Base-by-base conservation (phyloP, 2,888 invertebrate species). In the Drosophila infuscata region DNA sequence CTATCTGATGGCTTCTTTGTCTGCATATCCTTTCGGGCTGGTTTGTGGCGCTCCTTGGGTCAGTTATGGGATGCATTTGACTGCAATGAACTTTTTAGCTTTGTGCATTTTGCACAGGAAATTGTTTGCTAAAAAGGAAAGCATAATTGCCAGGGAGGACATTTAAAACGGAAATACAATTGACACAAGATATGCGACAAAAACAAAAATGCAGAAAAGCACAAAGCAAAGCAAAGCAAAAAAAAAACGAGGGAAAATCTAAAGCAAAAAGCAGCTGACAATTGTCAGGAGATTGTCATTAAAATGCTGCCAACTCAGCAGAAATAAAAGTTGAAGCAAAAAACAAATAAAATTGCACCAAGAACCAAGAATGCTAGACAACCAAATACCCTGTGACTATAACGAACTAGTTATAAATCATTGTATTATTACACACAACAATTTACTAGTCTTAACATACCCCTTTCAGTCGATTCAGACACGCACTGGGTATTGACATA, bases 81-180 rank as follows among this genome's bases (percentile, higher is more conserved):
- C 74, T 82, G 82, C 76, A 88, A 68, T 76, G 72, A 76, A 72
- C 88, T 81, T 76, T 83, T 72, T 51, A 66, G 68, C 63, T 51
- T 60, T 74, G 63, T 51, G 29, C 33, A 35, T 41, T 41, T 57
- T 20, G 58, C 57, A 51, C 38, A 80, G 80, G 63, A 79, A 79
- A 76, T 69, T 76, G 86, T 72, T 83, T 67, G 70, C 63, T 64
- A 69, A 76, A 74, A 78, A 77, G 71, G 74, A 76, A 74, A 71
- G 70, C 74, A 89, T 83, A 88, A 83, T 84, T 88, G 89, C 66
- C 73, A 74, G 71, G 52, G 72, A 67, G 72, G 64, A 82, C 70
- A 78, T 85, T 85, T 57, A 66, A 77, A 80, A 76, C 20, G 76
- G 78, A 86, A 83, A 81, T 76, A 76, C 75, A 82, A 88, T 82